These are phyloP conservation scores for Channa argus DNA, from an alignment of 2,113 vertebrate genomes.

Conservation along the genomic window DNA sequence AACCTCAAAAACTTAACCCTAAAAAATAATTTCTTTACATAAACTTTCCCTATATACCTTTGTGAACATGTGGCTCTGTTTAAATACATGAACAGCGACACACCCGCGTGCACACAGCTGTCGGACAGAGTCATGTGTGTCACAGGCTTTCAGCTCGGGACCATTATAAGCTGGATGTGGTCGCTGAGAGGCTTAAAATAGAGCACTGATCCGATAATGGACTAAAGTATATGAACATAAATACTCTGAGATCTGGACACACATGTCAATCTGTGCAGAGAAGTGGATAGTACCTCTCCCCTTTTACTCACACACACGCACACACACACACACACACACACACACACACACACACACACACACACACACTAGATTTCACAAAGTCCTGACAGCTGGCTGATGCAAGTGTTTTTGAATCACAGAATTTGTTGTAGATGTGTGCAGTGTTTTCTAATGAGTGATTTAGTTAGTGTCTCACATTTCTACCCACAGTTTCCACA, in stretches of 20 bases:
- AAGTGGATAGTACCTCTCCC: background rate
- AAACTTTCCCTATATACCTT: background rate
- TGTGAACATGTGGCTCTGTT: slow-evolving; percentile 10
- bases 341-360: background rate
- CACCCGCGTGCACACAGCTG: slow-evolving; percentile 36
- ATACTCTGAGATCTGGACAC: slow-evolving; percentile 60
- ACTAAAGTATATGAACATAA: slow-evolving; percentile 74
- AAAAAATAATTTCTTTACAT: background rate
- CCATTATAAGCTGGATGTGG: slow-evolving; percentile 64
- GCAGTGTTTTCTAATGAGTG: no score
- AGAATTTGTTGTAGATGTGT: no score
- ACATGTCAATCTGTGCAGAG: slow-evolving; percentile 54
- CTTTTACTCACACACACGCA: background rate
- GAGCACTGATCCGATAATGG: slow-evolving; percentile 74
- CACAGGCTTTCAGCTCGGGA: slow-evolving; percentile 32
- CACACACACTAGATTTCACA: background rate
- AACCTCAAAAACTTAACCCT: background rate
- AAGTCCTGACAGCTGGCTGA: no score
- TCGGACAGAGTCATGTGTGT: slow-evolving; percentile 3
- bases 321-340: slow-evolving; percentile 1
- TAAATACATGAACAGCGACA: slow-evolving; percentile 1
- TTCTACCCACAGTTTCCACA: no score
- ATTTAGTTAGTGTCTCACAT: no score
- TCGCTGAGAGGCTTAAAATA: slow-evolving; percentile 68
- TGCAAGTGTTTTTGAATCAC: no score